Percentiles rank a stretch among this genome's conserved stretches.
Evolutionary conservation across 2,888 invertebrate species (phyloP).

Genomic region (Atethmia centrago): DNA sequence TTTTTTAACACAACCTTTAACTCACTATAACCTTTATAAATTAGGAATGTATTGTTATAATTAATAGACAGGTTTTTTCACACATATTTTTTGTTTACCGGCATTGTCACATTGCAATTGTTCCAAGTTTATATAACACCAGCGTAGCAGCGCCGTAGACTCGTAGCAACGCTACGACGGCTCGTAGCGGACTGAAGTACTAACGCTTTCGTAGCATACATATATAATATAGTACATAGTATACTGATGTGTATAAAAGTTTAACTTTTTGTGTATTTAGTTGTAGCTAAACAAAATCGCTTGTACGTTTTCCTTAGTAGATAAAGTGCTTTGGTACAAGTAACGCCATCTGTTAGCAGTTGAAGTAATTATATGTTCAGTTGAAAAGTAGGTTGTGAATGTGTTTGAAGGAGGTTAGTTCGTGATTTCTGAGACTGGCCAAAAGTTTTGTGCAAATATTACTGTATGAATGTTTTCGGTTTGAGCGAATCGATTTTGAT

Average conservation of each 20-base stretch:
- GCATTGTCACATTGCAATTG: constrained; percentile 66
- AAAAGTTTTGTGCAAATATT: constrained; percentile 58
- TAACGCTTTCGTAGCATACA: constrained; percentile 36
- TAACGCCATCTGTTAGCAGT: constrained; percentile 71
- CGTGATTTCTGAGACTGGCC: constrained; percentile 20
- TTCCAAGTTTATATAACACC: constrained; percentile 58
- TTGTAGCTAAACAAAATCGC: constrained; percentile 44
- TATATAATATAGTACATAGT: constrained; percentile 34
- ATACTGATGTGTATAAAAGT: constrained; percentile 42
- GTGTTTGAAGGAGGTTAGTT: constrained; percentile 32
- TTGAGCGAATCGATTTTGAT: neutral
- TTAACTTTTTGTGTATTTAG: constrained; percentile 53
- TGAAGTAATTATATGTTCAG: constrained; percentile 46
- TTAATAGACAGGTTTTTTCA: constrained; percentile 46
- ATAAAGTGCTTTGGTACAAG: constrained; percentile 45
- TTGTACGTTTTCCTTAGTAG: constrained; percentile 17
- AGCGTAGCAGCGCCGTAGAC: constrained; percentile 68
- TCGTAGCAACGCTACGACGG: constrained; percentile 76
- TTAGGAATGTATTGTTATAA: constrained; percentile 35
- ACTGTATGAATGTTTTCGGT: constrained; percentile 31
- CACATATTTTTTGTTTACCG: constrained; percentile 65
- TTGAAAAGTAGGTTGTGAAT: constrained; percentile 35
- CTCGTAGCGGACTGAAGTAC: constrained; percentile 77
- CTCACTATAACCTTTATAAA: constrained; percentile 33
- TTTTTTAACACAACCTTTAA: constrained; percentile 35